These are phyloP conservation scores for Actinia equina DNA, from an alignment of 64 coral and sea anemone species.

Conservation along the genomic window DNA sequence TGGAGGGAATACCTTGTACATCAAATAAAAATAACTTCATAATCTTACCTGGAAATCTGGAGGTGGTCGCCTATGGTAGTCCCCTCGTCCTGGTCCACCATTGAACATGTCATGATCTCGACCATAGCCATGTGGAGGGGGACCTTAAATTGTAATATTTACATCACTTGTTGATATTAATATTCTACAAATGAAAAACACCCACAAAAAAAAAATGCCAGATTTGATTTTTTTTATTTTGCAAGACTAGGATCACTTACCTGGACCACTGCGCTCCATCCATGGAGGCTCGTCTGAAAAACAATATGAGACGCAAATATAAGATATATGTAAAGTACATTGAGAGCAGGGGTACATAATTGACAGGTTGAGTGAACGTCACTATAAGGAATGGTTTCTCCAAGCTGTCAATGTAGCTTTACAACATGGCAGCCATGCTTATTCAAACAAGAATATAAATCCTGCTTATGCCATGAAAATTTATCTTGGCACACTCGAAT, in stretches of 20 bases:
- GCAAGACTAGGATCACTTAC: slow-evolving; percentile 12
- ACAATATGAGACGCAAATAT: background rate
- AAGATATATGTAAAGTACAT: background rate
- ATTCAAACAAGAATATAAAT: too few relatives aligned
- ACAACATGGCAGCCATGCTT: background rate
- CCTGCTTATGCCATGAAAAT: too few relatives aligned
- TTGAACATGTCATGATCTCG: slow-evolving; percentile 79
- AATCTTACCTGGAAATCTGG: slow-evolving; percentile 49
- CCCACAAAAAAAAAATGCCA: background rate
- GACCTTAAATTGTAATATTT: background rate
- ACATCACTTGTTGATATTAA: too few relatives aligned
- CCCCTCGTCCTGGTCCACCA: slow-evolving; percentile 62
- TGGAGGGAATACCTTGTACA: background rate
- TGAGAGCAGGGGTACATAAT: background rate
- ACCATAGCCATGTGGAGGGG: slow-evolving; percentile 38
- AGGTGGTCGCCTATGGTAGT: slow-evolving; percentile 36
- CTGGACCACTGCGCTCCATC: slow-evolving; percentile 90
- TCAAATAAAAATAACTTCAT: background rate
- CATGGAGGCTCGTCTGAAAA: slow-evolving; percentile 94
- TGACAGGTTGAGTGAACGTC: too few relatives aligned
- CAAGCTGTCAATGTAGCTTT: background rate
- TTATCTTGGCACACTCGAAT: too few relatives aligned
- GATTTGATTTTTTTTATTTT: too few relatives aligned
- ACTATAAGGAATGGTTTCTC: background rate
- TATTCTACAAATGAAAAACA: background rate